These are phyloP conservation scores for Psix sp. DNA, from an alignment of 1,140 invertebrate genomes.

Conservation along the genomic window DNA sequence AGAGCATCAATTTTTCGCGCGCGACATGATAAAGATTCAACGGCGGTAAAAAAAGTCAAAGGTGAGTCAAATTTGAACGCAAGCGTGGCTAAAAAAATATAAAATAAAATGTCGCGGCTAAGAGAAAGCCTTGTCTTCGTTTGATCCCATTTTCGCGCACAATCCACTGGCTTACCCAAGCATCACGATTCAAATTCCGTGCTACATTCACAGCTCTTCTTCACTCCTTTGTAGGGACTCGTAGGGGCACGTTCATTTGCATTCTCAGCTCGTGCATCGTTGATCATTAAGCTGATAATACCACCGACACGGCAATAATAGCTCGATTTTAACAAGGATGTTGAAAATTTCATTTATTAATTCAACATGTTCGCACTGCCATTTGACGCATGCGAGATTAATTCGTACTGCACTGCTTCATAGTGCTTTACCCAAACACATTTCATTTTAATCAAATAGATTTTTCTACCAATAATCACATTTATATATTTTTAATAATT, in stretches of 20 bases:
- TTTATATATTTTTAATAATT: too few species aligned
- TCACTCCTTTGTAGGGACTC: slow-evolving; percentile 23
- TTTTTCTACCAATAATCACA: slow-evolving; percentile 3
- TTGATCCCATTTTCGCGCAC: slow-evolving; percentile 63
- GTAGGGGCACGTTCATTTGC: slow-evolving; percentile 51
- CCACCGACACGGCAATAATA: slow-evolving; percentile 46
- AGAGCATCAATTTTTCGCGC: slow-evolving; percentile 56
- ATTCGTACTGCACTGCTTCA: slow-evolving; percentile 29
- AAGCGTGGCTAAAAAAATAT: too few species aligned
- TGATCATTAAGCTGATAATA: slow-evolving; percentile 57
- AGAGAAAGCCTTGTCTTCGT: too few species aligned
- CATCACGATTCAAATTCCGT: slow-evolving; percentile 58
- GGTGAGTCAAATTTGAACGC: too few species aligned
- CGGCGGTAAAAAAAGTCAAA: too few species aligned
- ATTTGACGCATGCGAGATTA: slow-evolving; percentile 30
- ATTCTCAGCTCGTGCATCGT: slow-evolving; percentile 52
- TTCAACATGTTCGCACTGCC: slow-evolving; percentile 46
- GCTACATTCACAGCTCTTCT: slow-evolving; percentile 38
- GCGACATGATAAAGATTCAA: too few species aligned
- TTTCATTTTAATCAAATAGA: slow-evolving; percentile 20
- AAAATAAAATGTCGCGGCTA: too few species aligned
- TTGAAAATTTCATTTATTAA: slow-evolving; percentile 61
- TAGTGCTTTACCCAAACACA: slow-evolving; percentile 9
- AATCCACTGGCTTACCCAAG: slow-evolving; percentile 59
- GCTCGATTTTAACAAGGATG: too few species aligned